These are phyloP conservation scores for Piscicola geometra DNA, from an alignment of 2,888 invertebrate genomes.

Conservation along the genomic window DNA sequence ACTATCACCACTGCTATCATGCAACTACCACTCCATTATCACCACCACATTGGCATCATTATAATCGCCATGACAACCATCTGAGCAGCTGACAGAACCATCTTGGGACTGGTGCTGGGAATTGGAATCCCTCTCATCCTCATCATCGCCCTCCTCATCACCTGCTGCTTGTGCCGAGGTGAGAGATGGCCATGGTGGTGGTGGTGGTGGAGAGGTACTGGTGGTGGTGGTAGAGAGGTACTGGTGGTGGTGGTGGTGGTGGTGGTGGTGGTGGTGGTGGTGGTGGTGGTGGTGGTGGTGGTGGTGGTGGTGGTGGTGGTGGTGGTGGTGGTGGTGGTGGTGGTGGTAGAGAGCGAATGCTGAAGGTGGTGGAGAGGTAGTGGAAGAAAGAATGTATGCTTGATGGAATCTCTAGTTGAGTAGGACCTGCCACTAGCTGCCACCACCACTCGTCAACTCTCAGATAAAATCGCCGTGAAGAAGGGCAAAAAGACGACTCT, in stretches of 20 bases:
- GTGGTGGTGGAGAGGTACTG: no score
- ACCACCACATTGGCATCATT: no score
- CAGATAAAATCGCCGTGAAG: background rate
- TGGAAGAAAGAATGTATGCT: background rate
- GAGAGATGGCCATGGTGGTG: no score
- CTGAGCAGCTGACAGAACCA: background rate
- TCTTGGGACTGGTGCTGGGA: constrained; percentile 23
- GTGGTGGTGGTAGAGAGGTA: background rate
- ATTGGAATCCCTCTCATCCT: constrained; percentile 25
- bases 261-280: background rate
- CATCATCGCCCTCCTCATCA: constrained; percentile 2
- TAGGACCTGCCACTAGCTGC: no score
- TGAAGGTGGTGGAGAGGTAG: background rate
- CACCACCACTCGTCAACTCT: no score
- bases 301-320: no score
- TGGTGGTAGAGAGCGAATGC: background rate
- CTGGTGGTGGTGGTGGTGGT: background rate
- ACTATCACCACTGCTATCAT: no score
- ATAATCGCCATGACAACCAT: no score
- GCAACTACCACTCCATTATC: no score
- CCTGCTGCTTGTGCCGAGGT: background rate
- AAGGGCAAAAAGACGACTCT: background rate
- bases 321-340: no score
- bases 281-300: no score
- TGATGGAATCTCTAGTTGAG: no score